Evolutionary conservation across 1,140 invertebrate species (phyloP), one percentile per base, ranked within the genome.

Genomic region (Nymphalis io): DNA sequence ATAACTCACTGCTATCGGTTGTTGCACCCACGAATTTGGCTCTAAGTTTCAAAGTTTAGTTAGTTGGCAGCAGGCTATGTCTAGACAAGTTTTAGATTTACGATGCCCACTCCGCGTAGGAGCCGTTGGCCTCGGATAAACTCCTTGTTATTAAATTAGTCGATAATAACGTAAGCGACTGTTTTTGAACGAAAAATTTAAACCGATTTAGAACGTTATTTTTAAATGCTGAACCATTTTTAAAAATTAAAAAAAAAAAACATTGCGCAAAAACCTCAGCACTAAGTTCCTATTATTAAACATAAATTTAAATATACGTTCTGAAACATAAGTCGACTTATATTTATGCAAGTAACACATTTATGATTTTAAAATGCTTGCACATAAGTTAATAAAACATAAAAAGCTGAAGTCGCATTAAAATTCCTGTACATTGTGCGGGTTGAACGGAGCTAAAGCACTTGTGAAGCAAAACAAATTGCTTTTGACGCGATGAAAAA

Each of bases 1-100:
- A 69, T 63, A 69, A 69, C 23, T 48, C 39, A 21, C 48, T 27
- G 27, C 21, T 55, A 55, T 55, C 53, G 68, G 42, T 68, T 55
- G 69, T 73, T 66, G 74, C 79, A 79, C 74, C 81, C 75, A 84
- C 79, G 70, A 68, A 80, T 81, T 82, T 78, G 80, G 81, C 77
- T 80, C 60, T 78, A 69, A 74, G 68, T 77, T 76, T 60, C 62
- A 65, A 65, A 78, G 74, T 74, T 75, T 64, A 72, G 70, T 70
- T 76, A 72, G 71, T 70, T 77, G 72, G 73, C 66, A 66, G 63
- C 58, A 53, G 27, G 33, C 48, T 62, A 62, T 77, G 84, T 84
- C 84, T 84, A 87, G 86, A 82, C 86, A 75, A 80, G 79, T 78
- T 76, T 75, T 80, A 83, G 85, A 90, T 89, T 88, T 90, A 90